Evolutionary conservation across 2,113 vertebrate species (phyloP).

Genomic region (Rynchops niger): DNA sequence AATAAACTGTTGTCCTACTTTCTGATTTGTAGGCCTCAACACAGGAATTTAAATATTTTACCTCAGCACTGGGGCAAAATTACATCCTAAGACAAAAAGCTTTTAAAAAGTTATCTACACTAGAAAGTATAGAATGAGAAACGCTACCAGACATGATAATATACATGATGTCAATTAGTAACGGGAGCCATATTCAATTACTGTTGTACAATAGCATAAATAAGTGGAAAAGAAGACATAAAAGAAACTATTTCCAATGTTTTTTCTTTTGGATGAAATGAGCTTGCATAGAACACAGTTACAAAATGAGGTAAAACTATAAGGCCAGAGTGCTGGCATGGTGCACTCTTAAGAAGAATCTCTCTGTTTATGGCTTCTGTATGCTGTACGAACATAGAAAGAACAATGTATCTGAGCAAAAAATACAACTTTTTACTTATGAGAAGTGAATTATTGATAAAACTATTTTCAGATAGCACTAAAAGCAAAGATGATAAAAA

Average conservation of each 20-base stretch:
- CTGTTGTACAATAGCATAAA: not conserved
- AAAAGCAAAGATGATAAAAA: not conserved
- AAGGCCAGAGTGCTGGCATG: not conserved
- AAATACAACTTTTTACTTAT: not conserved
- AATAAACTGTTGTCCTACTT: not conserved
- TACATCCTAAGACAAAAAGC: not conserved
- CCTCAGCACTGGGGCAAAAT: not conserved
- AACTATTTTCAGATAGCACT: not conserved
- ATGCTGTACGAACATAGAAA: not conserved
- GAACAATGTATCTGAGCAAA: not conserved
- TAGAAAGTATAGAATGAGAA: not conserved
- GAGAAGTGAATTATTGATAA: not conserved
- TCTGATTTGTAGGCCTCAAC: not conserved
- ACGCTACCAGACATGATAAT: fast-evolving
- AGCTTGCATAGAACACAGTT: not conserved
- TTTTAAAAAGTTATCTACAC: not conserved
- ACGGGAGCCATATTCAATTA: not conserved
- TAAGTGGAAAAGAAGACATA: not conserved
- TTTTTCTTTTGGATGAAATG: not conserved
- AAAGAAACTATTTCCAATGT: not conserved
- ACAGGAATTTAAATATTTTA: not conserved
- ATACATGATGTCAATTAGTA: not conserved
- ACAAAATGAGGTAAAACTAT: not conserved
- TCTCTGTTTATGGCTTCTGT: not conserved
- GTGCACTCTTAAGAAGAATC: not conserved